A percentile compares a stretch with the other conserved stretches of the same genome.
Conservation (phyloP, 1,140 invertebrate species). For the Potamilus streckersoni region DNA sequence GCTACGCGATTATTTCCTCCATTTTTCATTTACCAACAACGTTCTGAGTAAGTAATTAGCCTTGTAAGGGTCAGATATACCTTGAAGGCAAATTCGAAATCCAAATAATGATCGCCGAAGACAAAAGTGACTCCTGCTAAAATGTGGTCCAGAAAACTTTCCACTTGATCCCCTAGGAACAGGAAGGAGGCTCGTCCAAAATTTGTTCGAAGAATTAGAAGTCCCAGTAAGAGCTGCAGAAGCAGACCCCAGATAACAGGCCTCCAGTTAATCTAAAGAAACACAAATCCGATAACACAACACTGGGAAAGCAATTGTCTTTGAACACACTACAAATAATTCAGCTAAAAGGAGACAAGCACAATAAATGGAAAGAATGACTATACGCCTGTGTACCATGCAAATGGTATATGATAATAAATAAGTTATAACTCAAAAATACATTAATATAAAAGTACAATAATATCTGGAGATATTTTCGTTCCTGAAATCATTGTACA, state of each 20-base stretch:
- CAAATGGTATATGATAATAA: neutral
- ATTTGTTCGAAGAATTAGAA: conserved; percentile 86
- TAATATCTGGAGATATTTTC: neutral
- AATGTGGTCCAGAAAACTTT: conserved; percentile 82
- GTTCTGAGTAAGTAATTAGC: no score
- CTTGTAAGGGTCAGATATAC: conserved; percentile 12
- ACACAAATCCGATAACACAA: no score
- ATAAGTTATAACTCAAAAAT: neutral
- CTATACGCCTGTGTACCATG: neutral
- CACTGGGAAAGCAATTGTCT: no score
- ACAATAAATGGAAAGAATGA: no score
- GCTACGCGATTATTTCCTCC: no score
- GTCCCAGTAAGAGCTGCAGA: conserved; percentile 86
- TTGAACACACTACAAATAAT: no score
- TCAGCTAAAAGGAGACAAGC: neutral
- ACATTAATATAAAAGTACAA: neutral
- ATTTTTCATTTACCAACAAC: no score
- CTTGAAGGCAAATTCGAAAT: conserved; percentile 60
- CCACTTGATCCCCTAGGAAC: conserved; percentile 79
- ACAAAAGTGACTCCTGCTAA: conserved; percentile 84
- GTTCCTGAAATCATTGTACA: neutral
- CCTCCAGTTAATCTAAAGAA: conserved; percentile 46
- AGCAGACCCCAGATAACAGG: conserved; percentile 76
- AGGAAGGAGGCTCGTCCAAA: conserved; percentile 81
- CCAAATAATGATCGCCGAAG: conserved; percentile 76